phyloP scores from a whole-genome alignment of 2,797 vertebrate species.

The Enteromius trimaculatus region DNA sequence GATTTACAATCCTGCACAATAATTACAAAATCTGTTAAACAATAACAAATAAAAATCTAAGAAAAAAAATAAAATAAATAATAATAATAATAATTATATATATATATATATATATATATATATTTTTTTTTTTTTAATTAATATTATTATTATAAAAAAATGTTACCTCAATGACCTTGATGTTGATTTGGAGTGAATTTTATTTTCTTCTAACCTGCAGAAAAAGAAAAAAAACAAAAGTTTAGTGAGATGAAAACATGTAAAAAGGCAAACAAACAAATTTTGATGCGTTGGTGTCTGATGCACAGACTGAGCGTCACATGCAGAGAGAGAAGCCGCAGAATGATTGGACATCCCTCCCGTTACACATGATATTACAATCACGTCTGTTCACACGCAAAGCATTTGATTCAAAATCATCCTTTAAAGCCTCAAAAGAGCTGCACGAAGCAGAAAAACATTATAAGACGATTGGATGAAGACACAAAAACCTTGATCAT shows the following conservation, averaged over 20 bases:
- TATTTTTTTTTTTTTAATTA: too few relatives aligned
- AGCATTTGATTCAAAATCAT: background rate
- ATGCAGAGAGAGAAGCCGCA: background rate
- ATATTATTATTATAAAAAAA: too few relatives aligned
- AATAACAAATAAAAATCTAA: background rate
- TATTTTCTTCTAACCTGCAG: slow-evolving; percentile 81
- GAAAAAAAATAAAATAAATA: too few relatives aligned
- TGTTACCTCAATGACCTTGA: slow-evolving; percentile 71
- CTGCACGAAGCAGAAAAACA: background rate
- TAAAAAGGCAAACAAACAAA: background rate
- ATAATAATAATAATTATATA: too few relatives aligned
- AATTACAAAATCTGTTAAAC: background rate
- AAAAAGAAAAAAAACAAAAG: slow-evolving; percentile 55
- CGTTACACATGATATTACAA: background rate
- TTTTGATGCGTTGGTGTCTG: background rate
- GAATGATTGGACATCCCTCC: background rate
- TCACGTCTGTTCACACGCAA: background rate
- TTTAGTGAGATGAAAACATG: background rate
- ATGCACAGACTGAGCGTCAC: slow-evolving; percentile 11
- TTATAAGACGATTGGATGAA: background rate
- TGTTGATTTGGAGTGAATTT: slow-evolving; percentile 79
- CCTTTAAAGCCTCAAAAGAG: background rate
- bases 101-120: too few relatives aligned
- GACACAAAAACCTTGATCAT: background rate
- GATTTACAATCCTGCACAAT: background rate